Base-by-base conservation (phyloP, 2,888 invertebrate species). In the Scaptomyza flava region DNA sequence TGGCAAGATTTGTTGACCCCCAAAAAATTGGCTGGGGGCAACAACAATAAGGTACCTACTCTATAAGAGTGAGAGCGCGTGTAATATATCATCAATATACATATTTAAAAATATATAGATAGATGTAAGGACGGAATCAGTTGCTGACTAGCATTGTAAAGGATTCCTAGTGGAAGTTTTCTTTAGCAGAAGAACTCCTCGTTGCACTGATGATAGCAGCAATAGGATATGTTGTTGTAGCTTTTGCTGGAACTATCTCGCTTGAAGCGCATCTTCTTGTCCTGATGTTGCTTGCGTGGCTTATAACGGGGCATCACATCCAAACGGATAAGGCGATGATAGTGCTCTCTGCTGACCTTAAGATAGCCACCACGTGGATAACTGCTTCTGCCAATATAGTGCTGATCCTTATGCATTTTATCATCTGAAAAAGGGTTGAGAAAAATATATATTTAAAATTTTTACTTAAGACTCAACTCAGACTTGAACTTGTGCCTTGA, bases 291-390 rank as follows among this genome's bases (percentile, higher is more conserved):
- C 38, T 90, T 90, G 34, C 80, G 84, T 8, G 87, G 72, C 74
- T 91, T 91, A 59, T 91, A 91, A 42, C 88, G 91, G 1, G 91
- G 91, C 9, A 69, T 56, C 2, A 91, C 81, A 42, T 90, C 80
- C 46, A 90, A 65, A 12, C 78, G 68, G 48, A 88, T 90, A 6
- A 91, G 82, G 30, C 71, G 86, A 33, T 84, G 77, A 43, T 78
- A 90, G 61, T 91, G 90, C 2, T 79, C 68, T 47, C 64, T 82
- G 27, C 76, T 89, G 34, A 91, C 90, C 82, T 90, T 91, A 6
- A 91, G 72, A 58, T 91, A 91, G 46, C 91, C 91, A 57, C 91
- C 91, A 3, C 47, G 62, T 12, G 91, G 91, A 63, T 81, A 91
- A 20, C 67, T 85, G 50, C 91, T 89, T 6, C 91, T 84, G 9